Conservation (phyloP, 2,797 vertebrate species). For the Danio jaintianensis region DNA sequence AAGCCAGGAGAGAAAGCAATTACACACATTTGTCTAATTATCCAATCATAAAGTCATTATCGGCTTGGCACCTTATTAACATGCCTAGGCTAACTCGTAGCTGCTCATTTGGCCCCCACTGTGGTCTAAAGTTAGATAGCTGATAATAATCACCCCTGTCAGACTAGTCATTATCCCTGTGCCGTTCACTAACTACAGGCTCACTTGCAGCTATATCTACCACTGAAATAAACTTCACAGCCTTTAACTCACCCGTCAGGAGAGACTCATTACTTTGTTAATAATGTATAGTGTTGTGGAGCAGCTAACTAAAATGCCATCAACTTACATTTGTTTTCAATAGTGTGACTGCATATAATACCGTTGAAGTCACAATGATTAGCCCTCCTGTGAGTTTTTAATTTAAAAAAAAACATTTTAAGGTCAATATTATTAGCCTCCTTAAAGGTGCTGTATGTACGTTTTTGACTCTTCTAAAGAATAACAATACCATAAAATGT, state of each 20-base stretch:
- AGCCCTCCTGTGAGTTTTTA: too few relatives aligned
- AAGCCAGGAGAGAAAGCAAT: slow-evolving; percentile 76
- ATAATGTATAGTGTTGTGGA: background rate
- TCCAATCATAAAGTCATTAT: slow-evolving; percentile 86
- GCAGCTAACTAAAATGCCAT: background rate
- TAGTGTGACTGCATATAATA: background rate
- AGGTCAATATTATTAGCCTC: too few relatives aligned
- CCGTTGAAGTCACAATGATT: too few relatives aligned
- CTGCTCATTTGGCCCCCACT: slow-evolving; percentile 67
- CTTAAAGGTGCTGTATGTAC: too few relatives aligned
- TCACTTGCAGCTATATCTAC: slow-evolving; percentile 41
- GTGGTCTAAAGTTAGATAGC: slow-evolving; percentile 56
- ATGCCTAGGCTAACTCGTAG: slow-evolving; percentile 71
- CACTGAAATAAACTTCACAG: slow-evolving; percentile 47
- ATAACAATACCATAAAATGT: too few relatives aligned
- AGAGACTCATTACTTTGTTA: background rate
- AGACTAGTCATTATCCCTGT: slow-evolving; percentile 60
- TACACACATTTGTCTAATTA: slow-evolving; percentile 84
- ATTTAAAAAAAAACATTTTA: too few relatives aligned
- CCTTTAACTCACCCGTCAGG: slow-evolving; percentile 39
- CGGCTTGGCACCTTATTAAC: slow-evolving; percentile 84
- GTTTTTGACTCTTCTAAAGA: too few relatives aligned
- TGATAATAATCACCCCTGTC: slow-evolving; percentile 63
- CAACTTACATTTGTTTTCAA: background rate
- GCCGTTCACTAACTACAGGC: slow-evolving; percentile 53